A percentile compares a stretch with the other conserved stretches of the same genome.
phyloP scores from a whole-genome alignment of 2,797 vertebrate genomes.

The Buceros bicornis region DNA sequence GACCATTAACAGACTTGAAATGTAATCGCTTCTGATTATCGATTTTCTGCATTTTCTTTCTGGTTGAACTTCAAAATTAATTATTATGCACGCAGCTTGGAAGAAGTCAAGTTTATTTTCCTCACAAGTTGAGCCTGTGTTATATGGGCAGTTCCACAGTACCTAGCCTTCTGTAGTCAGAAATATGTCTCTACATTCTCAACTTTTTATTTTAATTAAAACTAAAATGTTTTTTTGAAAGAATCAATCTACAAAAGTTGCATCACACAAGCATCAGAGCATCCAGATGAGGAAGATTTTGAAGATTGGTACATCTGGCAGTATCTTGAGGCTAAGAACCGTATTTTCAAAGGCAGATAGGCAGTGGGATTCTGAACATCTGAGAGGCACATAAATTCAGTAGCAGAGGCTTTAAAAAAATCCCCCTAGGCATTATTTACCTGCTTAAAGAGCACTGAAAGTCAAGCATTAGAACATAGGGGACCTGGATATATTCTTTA shows the following conservation, averaged over 20 bases:
- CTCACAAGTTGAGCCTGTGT: not conserved
- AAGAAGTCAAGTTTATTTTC: not conserved
- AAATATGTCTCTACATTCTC: not conserved
- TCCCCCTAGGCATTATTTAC: not conserved
- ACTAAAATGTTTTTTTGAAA: not conserved
- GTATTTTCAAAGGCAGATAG: not conserved
- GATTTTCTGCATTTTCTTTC: not conserved
- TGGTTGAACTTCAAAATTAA: not conserved
- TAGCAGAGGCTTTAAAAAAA: conserved; percentile 16
- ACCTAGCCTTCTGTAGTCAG: not conserved
- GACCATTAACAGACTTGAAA: not conserved
- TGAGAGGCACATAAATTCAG: not conserved
- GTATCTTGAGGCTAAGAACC: not conserved
- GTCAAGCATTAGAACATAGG: not conserved
- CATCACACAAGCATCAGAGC: not conserved
- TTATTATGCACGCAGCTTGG: not conserved
- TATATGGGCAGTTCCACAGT: not conserved
- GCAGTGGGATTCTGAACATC: not conserved
- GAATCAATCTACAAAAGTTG: not conserved
- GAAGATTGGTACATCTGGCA: not conserved
- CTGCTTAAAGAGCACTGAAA: conserved; percentile 6
- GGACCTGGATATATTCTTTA: not conserved
- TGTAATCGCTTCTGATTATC: not conserved
- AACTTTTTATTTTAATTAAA: not conserved
- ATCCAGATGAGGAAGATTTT: not conserved